Conservation (phyloP, 1,140 invertebrate species). For the Pseudobourletiella spinata region DNA sequence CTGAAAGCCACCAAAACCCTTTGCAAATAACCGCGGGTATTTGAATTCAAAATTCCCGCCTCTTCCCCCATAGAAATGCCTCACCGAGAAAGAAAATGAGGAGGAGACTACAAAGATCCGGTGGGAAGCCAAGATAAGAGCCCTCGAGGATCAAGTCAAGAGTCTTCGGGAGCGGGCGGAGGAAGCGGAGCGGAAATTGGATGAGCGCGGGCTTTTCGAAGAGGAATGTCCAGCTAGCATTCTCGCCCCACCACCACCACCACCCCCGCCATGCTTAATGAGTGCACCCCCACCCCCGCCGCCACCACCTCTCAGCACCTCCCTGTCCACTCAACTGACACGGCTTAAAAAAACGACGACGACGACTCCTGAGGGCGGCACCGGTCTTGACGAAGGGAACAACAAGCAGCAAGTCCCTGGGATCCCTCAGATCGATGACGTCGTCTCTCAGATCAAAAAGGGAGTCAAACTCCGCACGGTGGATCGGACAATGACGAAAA, state of each 20-base stretch:
- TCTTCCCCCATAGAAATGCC: constrained; percentile 8
- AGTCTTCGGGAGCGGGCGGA: constrained; percentile 14
- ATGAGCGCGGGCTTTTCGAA: constrained; percentile 3
- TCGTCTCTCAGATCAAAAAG: constrained; percentile 31
- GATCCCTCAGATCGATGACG: constrained; percentile 32
- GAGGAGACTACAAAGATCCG: constrained; percentile 22
- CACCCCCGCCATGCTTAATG: constrained; percentile 27
- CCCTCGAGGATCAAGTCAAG: constrained; percentile 24
- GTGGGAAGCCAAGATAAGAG: constrained; percentile 16
- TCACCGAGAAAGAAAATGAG: constrained; percentile 17
- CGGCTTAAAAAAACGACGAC: neutral
- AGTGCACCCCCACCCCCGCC: constrained; percentile 12
- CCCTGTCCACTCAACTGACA: constrained; percentile 1
- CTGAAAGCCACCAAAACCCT: no score
- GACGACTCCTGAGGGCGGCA: neutral
- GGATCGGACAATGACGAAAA: constrained; percentile 23
- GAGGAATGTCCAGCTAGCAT: neutral
- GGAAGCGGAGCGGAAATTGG: constrained; percentile 30
- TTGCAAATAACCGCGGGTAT: neutral
- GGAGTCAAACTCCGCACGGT: constrained; percentile 29
- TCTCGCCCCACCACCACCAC: constrained; percentile 9
- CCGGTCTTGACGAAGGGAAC: neutral
- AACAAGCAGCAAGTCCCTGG: neutral
- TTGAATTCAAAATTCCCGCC: neutral
- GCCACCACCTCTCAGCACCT: constrained; percentile 11